Percentiles rank a stretch among this genome's conserved stretches.
Conservation (phyloP, 2,888 invertebrate genomes). For the Lymantria monacha region DNA sequence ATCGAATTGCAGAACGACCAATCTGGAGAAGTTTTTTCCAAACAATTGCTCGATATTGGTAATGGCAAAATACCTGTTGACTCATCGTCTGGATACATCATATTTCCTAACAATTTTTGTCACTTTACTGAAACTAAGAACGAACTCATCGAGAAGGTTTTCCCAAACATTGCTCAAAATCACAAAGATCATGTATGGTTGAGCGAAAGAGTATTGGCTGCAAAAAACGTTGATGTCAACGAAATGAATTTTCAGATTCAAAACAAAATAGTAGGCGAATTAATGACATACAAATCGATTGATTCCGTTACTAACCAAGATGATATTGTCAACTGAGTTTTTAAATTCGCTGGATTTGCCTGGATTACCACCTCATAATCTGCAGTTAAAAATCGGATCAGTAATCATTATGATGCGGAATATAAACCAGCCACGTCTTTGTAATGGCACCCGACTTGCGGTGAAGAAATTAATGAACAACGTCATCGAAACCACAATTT, state of each 20-base stretch:
- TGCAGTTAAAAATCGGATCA: too few species aligned
- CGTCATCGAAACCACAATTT: too few species aligned
- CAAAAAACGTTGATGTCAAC: too few species aligned
- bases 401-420: too few species aligned
- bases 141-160: constrained; percentile 17
- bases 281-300: constrained; percentile 38
- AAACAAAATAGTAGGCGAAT: constrained; percentile 29
- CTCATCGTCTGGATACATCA: constrained; percentile 10
- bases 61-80: constrained; percentile 9
- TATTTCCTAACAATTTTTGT: constrained; percentile 17
- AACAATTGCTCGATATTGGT: constrained; percentile 11
- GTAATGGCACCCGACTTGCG: too few species aligned
- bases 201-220: constrained; percentile 24
- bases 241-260: too few species aligned
- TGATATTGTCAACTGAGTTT: constrained; percentile 43
- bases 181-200: constrained; percentile 28
- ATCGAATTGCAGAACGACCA: constrained; percentile 8
- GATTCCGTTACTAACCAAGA: constrained; percentile 33
- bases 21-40: too few species aligned
- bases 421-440: too few species aligned
- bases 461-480: too few species aligned
- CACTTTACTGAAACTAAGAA: constrained; percentile 8
- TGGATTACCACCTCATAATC: too few species aligned
- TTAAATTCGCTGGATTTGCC: too few species aligned
- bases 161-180: constrained; percentile 35